Evolutionary conservation across 2,888 invertebrate species (phyloP), one percentile per base, ranked within the genome.

Genomic region (Eurois occulta): DNA sequence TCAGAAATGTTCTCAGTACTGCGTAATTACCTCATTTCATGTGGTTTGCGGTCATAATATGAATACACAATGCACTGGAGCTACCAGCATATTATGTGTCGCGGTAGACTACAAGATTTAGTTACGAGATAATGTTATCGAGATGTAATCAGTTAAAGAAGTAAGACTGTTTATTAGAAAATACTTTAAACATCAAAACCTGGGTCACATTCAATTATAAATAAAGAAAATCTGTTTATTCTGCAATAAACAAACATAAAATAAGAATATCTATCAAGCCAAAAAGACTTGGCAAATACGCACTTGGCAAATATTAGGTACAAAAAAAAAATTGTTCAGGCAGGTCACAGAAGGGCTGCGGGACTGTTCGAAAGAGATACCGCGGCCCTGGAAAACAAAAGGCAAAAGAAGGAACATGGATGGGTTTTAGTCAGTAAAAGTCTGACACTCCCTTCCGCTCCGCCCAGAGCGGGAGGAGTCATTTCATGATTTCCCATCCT

Each of bases 1-100:
- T 46, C 13, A 0, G 16, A 48, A 84, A 68, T 84, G 10, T 28
- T 48, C 18, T 65, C 21, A 60, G 10, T 46, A 28, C 46, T 41
- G n/a, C 28, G 55, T 79, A 32, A 79, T 84, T 52, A 43, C 21
- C 6, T 55, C 48, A 68, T 48, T 28, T 2, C 28, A n/a, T 58
- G 46, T 55, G 55, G 60, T 58, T 60, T 73, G 74, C 13, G 52
- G 78, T 55, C n/a, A 24, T 64, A 52, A 64, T 28, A 68, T 71
- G 35, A 21, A 58, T 38, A 58, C 28, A 16, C 10, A 41, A 60
- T 69, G 77, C 32, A 2, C 5, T 77, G 71, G 58, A 69, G 68
- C 43, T 68, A 32, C n/a, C 48, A 6, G n/a, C 46, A 75, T 55
- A 67, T 28, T 41, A 32, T 28, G 16, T 24, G 8, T 65, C 10